Percentiles rank a stretch among this genome's conserved stretches.
Conservation (phyloP, 23 tunicate species). For the Halocynthia aurantium region DNA sequence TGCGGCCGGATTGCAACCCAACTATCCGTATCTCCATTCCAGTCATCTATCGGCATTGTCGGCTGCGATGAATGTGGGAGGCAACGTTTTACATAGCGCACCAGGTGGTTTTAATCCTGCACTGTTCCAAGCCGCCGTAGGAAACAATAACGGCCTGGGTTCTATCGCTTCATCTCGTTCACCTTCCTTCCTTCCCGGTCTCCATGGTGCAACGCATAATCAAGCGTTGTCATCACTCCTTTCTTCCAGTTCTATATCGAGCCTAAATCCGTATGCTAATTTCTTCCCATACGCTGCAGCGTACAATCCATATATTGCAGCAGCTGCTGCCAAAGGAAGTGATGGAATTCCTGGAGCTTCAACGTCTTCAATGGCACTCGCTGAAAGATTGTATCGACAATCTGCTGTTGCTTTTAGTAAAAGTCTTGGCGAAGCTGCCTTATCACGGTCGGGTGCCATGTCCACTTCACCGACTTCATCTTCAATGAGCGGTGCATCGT, state of each 20-base stretch:
- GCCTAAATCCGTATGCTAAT: slow-evolving; percentile 63
- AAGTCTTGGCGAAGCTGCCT: slow-evolving; percentile 1
- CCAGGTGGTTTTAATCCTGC: slow-evolving; percentile 57
- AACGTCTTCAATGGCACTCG: slow-evolving; percentile 49
- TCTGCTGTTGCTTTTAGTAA: slow-evolving; percentile 21
- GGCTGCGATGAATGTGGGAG: slow-evolving; percentile 40
- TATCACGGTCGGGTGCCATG: slow-evolving; percentile 24
- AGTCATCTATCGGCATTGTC: slow-evolving; percentile 62
- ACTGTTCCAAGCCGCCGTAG: slow-evolving; percentile 72
- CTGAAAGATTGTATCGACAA: slow-evolving; percentile 68
- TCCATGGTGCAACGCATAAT: not conserved
- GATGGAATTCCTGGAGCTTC: slow-evolving; percentile 37
- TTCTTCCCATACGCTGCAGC: slow-evolving; percentile 44
- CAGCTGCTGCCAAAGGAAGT: slow-evolving; percentile 34
- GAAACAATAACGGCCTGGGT: slow-evolving; percentile 17
- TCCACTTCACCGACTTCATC: slow-evolving; percentile 34
- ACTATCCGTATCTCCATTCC: slow-evolving; percentile 71
- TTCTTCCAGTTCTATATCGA: slow-evolving; percentile 20
- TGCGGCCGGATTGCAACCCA: slow-evolving; percentile 8
- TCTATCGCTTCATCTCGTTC: slow-evolving; percentile 32
- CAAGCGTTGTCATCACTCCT: slow-evolving; percentile 40
- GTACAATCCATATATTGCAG: slow-evolving; percentile 24
- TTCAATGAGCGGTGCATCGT: not conserved
- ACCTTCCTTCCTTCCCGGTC: slow-evolving; percentile 23
- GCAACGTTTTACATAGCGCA: slow-evolving; percentile 30